phyloP scores from a whole-genome alignment of 1,140 invertebrate species.

The Thaumetopoea pityocampa region DNA sequence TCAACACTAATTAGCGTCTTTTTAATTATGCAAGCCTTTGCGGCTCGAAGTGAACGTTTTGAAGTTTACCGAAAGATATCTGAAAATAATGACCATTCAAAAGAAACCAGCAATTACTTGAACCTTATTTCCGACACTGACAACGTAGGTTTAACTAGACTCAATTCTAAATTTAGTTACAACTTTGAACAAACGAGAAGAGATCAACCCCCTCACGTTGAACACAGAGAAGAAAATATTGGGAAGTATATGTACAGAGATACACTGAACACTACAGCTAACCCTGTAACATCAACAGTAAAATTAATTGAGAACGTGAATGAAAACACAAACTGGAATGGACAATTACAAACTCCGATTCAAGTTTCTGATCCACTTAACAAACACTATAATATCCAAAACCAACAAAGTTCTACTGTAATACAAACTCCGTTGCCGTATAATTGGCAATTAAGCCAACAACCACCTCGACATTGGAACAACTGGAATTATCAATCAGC shows the following conservation, averaged over 20 bases:
- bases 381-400: too few relatives aligned
- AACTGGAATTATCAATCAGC: too few relatives aligned
- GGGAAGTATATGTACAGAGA: slow-evolving; percentile 30
- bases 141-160: slow-evolving; percentile 7
- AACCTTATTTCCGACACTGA: background rate
- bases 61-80: too few relatives aligned
- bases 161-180: slow-evolving; percentile 28
- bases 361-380: too few relatives aligned
- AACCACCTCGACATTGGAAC: too few relatives aligned
- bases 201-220: slow-evolving; percentile 28
- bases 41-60: background rate
- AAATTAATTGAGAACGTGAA: background rate
- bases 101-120: too few relatives aligned
- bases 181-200: slow-evolving; percentile 29
- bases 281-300: background rate
- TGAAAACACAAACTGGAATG: too few relatives aligned
- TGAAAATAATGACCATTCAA: too few relatives aligned
- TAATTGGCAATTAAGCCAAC: too few relatives aligned
- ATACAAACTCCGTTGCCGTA: too few relatives aligned
- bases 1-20: slow-evolving; percentile 1
- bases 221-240: slow-evolving; percentile 30
- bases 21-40: background rate
- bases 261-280: slow-evolving; percentile 10
- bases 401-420: too few relatives aligned
- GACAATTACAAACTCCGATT: too few relatives aligned